These are phyloP conservation scores for Elanoides forficatus DNA, from an alignment of 2,113 vertebrate genomes.

Conservation along the genomic window DNA sequence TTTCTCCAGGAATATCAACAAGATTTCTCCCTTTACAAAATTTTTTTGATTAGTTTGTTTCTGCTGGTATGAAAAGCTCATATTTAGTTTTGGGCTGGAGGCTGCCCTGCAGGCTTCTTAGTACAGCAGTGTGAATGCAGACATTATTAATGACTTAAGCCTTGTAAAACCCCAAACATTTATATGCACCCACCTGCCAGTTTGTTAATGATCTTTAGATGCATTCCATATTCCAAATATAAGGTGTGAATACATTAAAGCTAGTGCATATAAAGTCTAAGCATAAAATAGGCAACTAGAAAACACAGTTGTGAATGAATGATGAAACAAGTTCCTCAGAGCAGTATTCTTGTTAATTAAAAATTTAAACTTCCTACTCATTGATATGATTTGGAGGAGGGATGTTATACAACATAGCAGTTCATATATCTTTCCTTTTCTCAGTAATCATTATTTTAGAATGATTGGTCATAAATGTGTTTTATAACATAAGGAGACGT, in stretches of 20 bases:
- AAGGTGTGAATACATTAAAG: background rate
- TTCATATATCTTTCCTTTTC: background rate
- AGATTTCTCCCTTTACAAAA: background rate
- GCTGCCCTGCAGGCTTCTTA: background rate
- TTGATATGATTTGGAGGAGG: background rate
- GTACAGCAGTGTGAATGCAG: background rate
- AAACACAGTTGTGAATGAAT: background rate
- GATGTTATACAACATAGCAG: background rate
- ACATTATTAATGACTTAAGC: background rate
- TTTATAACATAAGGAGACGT: background rate
- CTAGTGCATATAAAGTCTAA: background rate
- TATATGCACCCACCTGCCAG: background rate
- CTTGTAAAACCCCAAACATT: accelerated
- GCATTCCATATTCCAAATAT: background rate
- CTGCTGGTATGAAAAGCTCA: background rate
- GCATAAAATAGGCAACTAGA: background rate
- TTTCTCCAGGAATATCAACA: background rate
- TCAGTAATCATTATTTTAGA: background rate
- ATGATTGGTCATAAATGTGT: background rate
- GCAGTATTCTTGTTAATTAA: background rate
- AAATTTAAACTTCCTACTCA: background rate
- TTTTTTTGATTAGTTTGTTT: background rate
- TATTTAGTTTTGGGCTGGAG: background rate
- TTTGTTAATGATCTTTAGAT: background rate
- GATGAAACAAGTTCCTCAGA: background rate